Percentiles rank a stretch among this genome's conserved stretches.
These are phyloP conservation scores for Nerophis lumbriciformis DNA, from an alignment of 2,113 vertebrate species.

Conservation along the genomic window DNA sequence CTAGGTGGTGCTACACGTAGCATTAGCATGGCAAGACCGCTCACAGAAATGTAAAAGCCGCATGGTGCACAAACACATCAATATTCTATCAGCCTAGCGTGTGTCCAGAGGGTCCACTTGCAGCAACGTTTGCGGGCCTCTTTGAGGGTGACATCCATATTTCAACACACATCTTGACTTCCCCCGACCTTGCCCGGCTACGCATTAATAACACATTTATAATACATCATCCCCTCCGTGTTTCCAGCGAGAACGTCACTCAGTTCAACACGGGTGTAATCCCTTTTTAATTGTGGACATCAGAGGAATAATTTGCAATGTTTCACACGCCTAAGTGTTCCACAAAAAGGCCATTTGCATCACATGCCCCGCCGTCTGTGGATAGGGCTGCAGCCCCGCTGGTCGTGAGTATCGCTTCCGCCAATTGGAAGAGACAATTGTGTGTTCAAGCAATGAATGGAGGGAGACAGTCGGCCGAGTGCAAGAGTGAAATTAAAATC, in stretches of 20 bases:
- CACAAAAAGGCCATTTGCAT: conserved; percentile 68
- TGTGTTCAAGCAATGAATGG: conserved; percentile 70
- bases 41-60: conserved; percentile 21
- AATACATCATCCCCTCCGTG: conserved; percentile 70
- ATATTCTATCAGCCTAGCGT: conserved; percentile 48
- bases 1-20: neutral
- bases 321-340: conserved; percentile 61
- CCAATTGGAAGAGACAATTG: conserved; percentile 70
- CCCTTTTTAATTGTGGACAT: conserved; percentile 70
- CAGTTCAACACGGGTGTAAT: conserved; percentile 44
- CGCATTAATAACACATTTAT: conserved; percentile 75
- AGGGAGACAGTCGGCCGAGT: conserved; percentile 67
- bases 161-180: conserved; percentile 70
- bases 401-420: conserved; percentile 53
- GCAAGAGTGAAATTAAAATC: conserved; percentile 72
- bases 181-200: conserved; percentile 63
- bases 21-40: conserved; percentile 7
- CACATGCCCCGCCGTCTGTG: conserved; percentile 46
- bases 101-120: conserved; percentile 64
- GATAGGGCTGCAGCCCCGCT: conserved; percentile 42
- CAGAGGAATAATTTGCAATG: conserved; percentile 66
- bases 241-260: conserved; percentile 58
- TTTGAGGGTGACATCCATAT: conserved; percentile 64
- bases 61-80: conserved; percentile 39
- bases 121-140: conserved; percentile 52